These are phyloP conservation scores for Argynnis bischoffii DNA, from an alignment of 2,888 invertebrate species.

Conservation along the genomic window DNA sequence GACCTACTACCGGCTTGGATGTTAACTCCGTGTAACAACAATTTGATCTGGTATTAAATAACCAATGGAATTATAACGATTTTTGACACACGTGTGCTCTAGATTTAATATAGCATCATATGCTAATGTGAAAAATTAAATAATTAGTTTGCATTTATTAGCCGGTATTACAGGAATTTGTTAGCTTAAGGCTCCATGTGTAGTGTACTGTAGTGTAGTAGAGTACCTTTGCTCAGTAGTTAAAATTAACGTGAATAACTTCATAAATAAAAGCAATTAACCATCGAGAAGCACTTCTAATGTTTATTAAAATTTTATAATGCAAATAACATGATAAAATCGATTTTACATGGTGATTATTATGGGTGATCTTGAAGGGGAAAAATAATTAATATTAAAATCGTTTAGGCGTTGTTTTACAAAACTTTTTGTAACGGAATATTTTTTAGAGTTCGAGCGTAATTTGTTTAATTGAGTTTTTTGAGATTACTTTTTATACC, in stretches of 20 bases:
- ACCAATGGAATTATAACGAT: conserved; percentile 32
- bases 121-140: neutral
- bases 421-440: conserved; percentile 26
- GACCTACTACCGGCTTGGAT: conserved; percentile 54
- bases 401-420: conserved; percentile 28
- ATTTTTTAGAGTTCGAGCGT: conserved; percentile 21
- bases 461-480: conserved; percentile 32
- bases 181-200: neutral
- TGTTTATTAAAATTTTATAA: conserved; percentile 43
- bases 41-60: conserved; percentile 36
- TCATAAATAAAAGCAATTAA: conserved; percentile 40
- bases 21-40: conserved; percentile 25
- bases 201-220: neutral
- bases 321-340: conserved; percentile 61
- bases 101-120: neutral
- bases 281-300: conserved; percentile 32
- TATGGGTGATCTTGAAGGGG: conserved; percentile 55
- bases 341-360: conserved; percentile 60
- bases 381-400: conserved; percentile 47
- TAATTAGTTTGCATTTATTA: neutral
- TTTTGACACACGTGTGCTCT: conserved; percentile 32
- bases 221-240: neutral
- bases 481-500: conserved; percentile 18
- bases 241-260: conserved; percentile 37
- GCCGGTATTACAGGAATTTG: neutral